Evolutionary conservation across 2,797 vertebrate species (phyloP).

Genomic region (Catamblyrhynchus diadema): DNA sequence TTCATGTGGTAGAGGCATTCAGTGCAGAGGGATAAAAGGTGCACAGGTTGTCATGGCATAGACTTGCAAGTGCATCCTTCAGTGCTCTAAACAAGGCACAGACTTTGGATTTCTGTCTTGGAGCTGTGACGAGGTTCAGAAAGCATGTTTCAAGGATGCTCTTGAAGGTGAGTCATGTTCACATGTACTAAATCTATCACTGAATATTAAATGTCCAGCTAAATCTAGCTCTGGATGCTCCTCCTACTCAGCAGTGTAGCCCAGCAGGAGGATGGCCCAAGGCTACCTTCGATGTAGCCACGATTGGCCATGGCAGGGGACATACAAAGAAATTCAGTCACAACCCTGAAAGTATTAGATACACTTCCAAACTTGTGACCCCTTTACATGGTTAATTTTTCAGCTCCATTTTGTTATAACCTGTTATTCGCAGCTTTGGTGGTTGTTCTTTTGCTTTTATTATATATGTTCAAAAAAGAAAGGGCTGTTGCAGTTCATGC

Average conservation of each 20-base stretch:
- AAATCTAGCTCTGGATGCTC: neutral
- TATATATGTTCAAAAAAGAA: neutral
- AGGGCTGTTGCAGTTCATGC: neutral
- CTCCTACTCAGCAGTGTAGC: neutral
- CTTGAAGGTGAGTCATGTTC: neutral
- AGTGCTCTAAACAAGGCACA: neutral
- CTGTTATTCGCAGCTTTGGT: neutral
- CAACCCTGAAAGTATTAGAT: neutral
- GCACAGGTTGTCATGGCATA: neutral
- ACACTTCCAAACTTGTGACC: neutral
- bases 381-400: neutral
- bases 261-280: neutral
- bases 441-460: neutral
- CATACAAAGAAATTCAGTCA: neutral
- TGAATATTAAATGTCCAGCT: neutral
- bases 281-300: rapidly evolving
- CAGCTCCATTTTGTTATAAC: neutral
- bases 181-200: neutral
- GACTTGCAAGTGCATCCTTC: neutral
- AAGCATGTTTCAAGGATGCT: neutral
- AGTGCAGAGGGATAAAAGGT: neutral
- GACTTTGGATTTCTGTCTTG: neutral
- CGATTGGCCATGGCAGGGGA: rapidly evolving
- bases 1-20: neutral
- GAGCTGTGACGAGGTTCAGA: neutral